Conservation (phyloP, 1,140 invertebrate species). For the Drosophila repleta region DNA sequence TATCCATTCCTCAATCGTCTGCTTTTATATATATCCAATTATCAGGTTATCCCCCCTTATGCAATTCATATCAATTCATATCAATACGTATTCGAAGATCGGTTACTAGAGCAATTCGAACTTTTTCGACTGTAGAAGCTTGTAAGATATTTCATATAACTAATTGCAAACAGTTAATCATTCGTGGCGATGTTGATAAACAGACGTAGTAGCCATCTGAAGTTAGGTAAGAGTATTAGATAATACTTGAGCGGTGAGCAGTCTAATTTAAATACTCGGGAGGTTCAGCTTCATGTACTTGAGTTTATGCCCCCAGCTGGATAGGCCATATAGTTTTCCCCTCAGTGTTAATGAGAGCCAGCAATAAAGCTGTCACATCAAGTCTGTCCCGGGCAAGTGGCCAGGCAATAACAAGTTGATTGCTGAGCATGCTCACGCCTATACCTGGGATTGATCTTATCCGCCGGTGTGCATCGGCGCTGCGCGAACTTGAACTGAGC, state of each 20-base stretch:
- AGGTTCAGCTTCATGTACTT: neutral
- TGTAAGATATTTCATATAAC: neutral
- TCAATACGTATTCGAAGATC: too few species aligned
- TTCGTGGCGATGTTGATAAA: neutral
- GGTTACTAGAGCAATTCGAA: too few species aligned
- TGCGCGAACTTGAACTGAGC: slow-evolving; percentile 61
- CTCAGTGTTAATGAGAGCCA: neutral
- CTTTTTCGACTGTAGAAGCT: neutral
- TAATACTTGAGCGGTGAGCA: neutral
- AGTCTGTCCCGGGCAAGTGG: neutral
- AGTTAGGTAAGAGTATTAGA: neutral
- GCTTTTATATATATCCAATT: too few species aligned
- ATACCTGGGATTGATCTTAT: slow-evolving; percentile 10
- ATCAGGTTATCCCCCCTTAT: too few species aligned
- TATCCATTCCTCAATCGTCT: too few species aligned
- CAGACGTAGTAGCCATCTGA: too few species aligned
- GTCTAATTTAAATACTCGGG: slow-evolving; percentile 6
- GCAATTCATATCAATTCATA: too few species aligned
- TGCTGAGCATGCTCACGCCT: slow-evolving; percentile 24
- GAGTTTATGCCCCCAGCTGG: slow-evolving; percentile 4
- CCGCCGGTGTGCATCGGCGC: slow-evolving; percentile 34
- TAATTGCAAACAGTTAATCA: neutral
- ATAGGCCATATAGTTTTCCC: neutral
- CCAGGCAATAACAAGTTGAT: slow-evolving; percentile 10
- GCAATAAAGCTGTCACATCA: slow-evolving; percentile 20